Evolutionary conservation across 2,888 invertebrate genomes (phyloP).

Genomic region (Cryptophagus acutangulus): DNA sequence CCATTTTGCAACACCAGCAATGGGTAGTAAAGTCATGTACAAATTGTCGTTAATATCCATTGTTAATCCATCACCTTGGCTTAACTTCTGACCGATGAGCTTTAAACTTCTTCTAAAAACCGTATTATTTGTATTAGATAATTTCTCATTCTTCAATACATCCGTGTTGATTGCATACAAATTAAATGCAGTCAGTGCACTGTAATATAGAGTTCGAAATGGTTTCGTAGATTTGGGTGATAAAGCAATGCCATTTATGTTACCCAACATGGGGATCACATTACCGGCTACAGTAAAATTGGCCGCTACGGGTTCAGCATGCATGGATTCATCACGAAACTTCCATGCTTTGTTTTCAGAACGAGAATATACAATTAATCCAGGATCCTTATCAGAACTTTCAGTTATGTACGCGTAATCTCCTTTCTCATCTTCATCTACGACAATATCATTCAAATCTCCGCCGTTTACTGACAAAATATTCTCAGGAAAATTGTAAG

Average conservation of each 20-base stretch:
- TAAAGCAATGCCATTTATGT: constrained; percentile 65
- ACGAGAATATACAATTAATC: constrained; percentile 66
- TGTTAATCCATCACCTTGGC: constrained; percentile 62
- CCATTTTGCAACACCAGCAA: constrained; percentile 65
- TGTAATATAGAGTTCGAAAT: constrained; percentile 34
- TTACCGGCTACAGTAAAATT: constrained; percentile 54
- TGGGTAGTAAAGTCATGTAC: constrained; percentile 62
- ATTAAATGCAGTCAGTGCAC: constrained; percentile 34
- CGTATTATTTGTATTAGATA: constrained; percentile 32
- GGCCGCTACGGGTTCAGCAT: constrained; percentile 54
- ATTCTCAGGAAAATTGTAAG: constrained; percentile 57
- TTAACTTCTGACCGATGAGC: constrained; percentile 60
- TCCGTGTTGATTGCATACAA: constrained; percentile 60
- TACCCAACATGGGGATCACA: constrained; percentile 43
- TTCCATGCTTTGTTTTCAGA: constrained; percentile 64
- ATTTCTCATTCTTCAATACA: constrained; percentile 53
- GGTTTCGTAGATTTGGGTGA: constrained; percentile 48
- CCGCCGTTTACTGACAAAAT: constrained; percentile 55
- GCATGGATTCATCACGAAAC: constrained; percentile 62
- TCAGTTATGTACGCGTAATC: constrained; percentile 69
- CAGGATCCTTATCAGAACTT: constrained; percentile 61
- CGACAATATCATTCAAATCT: constrained; percentile 64
- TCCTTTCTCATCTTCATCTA: constrained; percentile 62
- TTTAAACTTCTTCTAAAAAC: constrained; percentile 32
- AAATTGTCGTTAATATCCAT: constrained; percentile 63